Evolutionary conservation across 2,888 invertebrate genomes (phyloP).

Genomic region (Lampropteryx suffumata): DNA sequence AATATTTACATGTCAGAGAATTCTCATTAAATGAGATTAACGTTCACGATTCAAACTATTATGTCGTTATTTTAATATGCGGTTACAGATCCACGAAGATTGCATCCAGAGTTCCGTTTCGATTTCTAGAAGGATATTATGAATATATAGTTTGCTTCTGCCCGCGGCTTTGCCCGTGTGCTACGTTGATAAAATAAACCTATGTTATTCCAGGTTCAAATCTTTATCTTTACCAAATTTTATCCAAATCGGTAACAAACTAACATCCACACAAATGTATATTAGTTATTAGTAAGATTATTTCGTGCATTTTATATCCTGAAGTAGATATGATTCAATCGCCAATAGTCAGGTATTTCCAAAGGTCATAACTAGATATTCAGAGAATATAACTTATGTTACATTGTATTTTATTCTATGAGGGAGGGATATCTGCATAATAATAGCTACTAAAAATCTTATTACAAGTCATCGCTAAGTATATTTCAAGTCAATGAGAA

Average conservation of each 20-base stretch:
- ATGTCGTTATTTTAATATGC: slow-evolving; percentile 29
- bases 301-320: slow-evolving; percentile 9
- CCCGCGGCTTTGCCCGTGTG: too few species aligned
- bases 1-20: slow-evolving; percentile 17
- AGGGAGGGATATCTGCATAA: slow-evolving; percentile 24
- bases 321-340: slow-evolving; percentile 19
- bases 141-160: too few species aligned
- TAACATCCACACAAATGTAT: too few species aligned
- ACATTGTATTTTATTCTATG: slow-evolving; percentile 10
- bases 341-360: slow-evolving; percentile 27
- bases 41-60: slow-evolving; percentile 25
- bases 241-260: too few species aligned
- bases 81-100: slow-evolving; percentile 23
- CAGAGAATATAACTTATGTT: slow-evolving; percentile 7
- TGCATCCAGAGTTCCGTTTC: slow-evolving; percentile 27
- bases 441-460: slow-evolving; percentile 19
- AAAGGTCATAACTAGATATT: slow-evolving; percentile 23
- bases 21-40: slow-evolving; percentile 27
- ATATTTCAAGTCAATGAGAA: background rate
- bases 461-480: slow-evolving; percentile 18
- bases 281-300: background rate
- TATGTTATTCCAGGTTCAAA: too few species aligned
- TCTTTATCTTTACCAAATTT: too few species aligned
- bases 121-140: slow-evolving; percentile 1
- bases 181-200: too few species aligned